Conservation (phyloP, 1,140 invertebrate species). For the Acromyrmex charruanus region DNA sequence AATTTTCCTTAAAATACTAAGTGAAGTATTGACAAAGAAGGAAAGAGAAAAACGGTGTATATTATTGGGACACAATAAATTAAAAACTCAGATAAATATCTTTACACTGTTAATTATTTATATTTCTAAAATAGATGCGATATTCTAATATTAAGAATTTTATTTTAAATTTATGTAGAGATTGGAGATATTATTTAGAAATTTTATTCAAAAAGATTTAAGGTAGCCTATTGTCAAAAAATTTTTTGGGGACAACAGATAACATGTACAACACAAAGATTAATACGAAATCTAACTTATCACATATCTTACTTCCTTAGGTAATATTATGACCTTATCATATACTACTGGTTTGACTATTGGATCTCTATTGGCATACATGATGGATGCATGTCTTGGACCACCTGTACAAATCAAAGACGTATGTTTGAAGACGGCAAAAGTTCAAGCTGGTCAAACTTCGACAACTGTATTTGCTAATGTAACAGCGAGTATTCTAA, state of each 20-base stretch:
- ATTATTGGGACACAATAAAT: not conserved
- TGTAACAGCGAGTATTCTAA: constrained; percentile 73
- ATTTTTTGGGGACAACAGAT: not conserved
- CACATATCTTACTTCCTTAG: constrained; percentile 83
- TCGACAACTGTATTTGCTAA: constrained; percentile 42
- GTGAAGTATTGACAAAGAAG: not conserved
- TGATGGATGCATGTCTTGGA: constrained; percentile 92
- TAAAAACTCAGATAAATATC: not conserved
- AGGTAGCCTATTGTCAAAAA: not conserved
- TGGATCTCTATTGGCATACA: constrained; percentile 94
- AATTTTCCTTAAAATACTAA: not conserved
- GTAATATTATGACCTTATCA: constrained; percentile 97
- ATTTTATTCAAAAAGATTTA: not conserved
- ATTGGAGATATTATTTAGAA: too few relatives aligned
- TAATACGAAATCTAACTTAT: not conserved
- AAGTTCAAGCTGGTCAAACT: constrained; percentile 26
- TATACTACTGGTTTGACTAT: constrained; percentile 94
- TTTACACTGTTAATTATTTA: not conserved
- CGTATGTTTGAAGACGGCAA: constrained; percentile 75
- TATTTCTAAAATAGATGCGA: too few relatives aligned
- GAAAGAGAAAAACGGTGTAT: not conserved
- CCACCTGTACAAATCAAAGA: constrained; percentile 84
- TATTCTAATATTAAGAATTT: not conserved
- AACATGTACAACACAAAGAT: not conserved
- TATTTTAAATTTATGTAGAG: not conserved